Evolutionary conservation across 2,888 invertebrate genomes (phyloP), one percentile per base, ranked within the genome.

Genomic region (Sepioteuthis lessoniana): DNA sequence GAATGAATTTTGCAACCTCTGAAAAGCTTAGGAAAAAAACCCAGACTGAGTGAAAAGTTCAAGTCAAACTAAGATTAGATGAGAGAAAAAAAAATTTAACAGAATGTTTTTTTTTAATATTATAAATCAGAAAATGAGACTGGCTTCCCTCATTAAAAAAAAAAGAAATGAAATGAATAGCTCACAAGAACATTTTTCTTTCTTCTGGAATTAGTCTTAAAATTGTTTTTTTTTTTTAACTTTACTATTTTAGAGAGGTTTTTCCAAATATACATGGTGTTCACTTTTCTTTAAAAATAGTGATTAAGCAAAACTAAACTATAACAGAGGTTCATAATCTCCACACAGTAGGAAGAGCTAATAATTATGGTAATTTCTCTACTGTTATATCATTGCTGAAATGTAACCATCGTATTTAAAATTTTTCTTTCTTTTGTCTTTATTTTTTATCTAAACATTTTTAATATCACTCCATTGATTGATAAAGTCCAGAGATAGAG

Each of bases 401-500:
- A 76, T 16, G 13, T 76, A n/a, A 76, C n/a, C n/a, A n/a, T 76
- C 4, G 10, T 1, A n/a, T 16, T 76, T n/a, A n/a, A 76, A 35
- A 76, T 76, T 16, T 8, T n/a, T 76, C 13, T n/a, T 16, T 35
- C 76, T 4, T 35, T n/a, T 76, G 13, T 76, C 16, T 13, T 76
- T 35, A n/a, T 35, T 16, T 60, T 60, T 91, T 42, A 7, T 42
- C 42, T n/a, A n/a, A n/a, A n/a, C n/a, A n/a, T n/a, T 25, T 91
- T 91, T 16, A 55, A 3, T 35, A 92, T 25, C n/a, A 31, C 16
- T 42, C 91, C 47, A 92, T 92, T 50, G 50, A 93, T 60, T 93
- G 93, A 50, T 55, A 93, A 60, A 93, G 93, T 50, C 60, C 37
- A 38, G 93, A 93, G 31, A 50, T 47, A 37, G 93, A 93, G 38